Evolutionary conservation across 2,888 invertebrate species (phyloP).

Genomic region (Acanthosepion lycidas): DNA sequence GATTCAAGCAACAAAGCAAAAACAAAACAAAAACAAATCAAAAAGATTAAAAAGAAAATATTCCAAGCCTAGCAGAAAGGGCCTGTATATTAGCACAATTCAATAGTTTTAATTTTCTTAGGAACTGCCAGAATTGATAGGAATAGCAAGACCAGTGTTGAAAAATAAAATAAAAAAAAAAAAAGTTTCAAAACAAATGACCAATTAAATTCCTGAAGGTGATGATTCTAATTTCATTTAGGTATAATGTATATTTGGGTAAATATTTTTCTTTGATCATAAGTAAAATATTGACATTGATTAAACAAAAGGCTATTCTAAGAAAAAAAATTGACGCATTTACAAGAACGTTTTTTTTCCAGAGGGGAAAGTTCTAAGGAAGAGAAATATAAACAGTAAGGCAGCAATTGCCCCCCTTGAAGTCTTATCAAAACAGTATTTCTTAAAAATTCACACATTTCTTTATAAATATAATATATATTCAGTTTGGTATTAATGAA

Average conservation of each 20-base stretch:
- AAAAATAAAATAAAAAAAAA: not conserved
- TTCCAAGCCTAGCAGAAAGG: no score
- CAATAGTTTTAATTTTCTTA: no score
- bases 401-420: not conserved
- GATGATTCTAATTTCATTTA: not conserved
- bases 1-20: no score
- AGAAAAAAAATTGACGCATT: not conserved
- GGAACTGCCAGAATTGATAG: no score
- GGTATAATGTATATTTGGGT: not conserved
- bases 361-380: not conserved
- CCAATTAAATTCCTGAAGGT: not conserved
- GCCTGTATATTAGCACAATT: no score
- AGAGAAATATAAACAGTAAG: not conserved
- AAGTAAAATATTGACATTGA: not conserved
- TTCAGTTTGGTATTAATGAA: not conserved
- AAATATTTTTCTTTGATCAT: not conserved
- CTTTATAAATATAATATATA: not conserved
- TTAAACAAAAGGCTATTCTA: not conserved
- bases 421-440: not conserved
- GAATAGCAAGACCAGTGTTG: not conserved
- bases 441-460: not conserved
- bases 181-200: not conserved
- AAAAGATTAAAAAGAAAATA: no score
- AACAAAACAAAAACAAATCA: no score
- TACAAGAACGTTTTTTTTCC: not conserved